A percentile compares a stretch with the other conserved stretches of the same genome.
phyloP scores from a whole-genome alignment of 2,797 vertebrate species.

The Sebastes nivosus region DNA sequence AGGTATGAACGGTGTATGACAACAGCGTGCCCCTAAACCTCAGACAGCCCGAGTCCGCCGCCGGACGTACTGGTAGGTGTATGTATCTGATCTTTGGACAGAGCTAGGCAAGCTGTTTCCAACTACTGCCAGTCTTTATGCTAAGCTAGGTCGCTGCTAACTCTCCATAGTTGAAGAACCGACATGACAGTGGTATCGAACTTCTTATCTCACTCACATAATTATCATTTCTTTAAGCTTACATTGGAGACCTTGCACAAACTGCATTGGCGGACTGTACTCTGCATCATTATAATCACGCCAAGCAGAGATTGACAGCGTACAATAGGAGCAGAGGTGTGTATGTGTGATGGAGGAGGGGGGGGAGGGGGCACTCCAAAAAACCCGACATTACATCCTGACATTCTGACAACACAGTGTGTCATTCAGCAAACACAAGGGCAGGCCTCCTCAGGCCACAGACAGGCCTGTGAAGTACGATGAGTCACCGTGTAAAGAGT shows the following conservation, averaged over 20 bases:
- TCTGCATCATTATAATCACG: background rate
- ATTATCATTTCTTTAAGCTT: background rate
- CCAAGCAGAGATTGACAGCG: background rate
- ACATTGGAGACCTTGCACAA: background rate
- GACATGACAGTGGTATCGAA: background rate
- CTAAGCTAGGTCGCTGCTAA: background rate
- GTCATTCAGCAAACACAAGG: constrained; percentile 67
- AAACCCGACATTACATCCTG: constrained; percentile 46
- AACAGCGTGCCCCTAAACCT: no score
- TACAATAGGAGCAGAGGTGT: background rate
- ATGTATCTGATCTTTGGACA: background rate
- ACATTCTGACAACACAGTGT: constrained; percentile 61
- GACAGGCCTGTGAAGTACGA: constrained; percentile 53
- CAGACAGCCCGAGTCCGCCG: background rate
- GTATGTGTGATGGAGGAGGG: background rate
- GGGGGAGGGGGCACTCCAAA: constrained; percentile 14
- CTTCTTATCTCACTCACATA: background rate
- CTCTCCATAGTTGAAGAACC: background rate
- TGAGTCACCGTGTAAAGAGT: constrained; percentile 69
- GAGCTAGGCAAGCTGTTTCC: background rate
- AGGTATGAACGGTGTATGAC: no score
- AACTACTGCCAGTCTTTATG: background rate
- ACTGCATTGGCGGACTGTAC: no score
- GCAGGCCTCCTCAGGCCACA: constrained; percentile 50
- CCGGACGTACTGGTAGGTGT: background rate